These are phyloP conservation scores for Agrotis puta DNA, from an alignment of 2,888 invertebrate species.

Conservation along the genomic window DNA sequence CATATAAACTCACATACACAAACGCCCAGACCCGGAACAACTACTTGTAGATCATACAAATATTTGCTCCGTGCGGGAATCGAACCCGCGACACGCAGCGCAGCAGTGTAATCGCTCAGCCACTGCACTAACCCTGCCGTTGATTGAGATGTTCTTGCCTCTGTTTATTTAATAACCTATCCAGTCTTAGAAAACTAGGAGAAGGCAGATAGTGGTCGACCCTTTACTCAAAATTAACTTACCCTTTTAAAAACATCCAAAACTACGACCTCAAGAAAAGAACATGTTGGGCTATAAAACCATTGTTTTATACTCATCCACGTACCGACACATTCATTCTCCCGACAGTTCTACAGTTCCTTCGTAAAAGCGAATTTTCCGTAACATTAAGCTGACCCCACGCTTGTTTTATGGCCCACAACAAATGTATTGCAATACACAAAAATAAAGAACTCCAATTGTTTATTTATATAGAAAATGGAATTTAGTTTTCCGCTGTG, in stretches of 20 bases:
- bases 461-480: constrained; percentile 43
- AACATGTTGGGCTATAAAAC: constrained; percentile 53
- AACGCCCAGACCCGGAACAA: too few relatives aligned
- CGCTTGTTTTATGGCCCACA: constrained; percentile 65
- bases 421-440: constrained; percentile 59
- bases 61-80: too few relatives aligned
- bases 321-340: constrained; percentile 58
- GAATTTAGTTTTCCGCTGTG: constrained; percentile 33
- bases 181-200: background rate
- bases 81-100: too few relatives aligned
- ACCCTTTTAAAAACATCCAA: constrained; percentile 3
- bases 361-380: constrained; percentile 66
- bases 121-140: too few relatives aligned
- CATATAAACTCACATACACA: too few relatives aligned
- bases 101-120: too few relatives aligned
- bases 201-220: background rate
- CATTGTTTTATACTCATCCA: constrained; percentile 58
- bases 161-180: background rate
- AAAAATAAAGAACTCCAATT: constrained; percentile 59
- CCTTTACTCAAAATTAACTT: background rate
- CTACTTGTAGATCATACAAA: too few relatives aligned
- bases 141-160: too few relatives aligned
- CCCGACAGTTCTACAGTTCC: constrained; percentile 46
- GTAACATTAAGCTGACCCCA: constrained; percentile 66
- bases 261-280: constrained; percentile 27